Evolutionary conservation across 2,797 vertebrate genomes (phyloP).

Genomic region (Lacerta agilis): DNA sequence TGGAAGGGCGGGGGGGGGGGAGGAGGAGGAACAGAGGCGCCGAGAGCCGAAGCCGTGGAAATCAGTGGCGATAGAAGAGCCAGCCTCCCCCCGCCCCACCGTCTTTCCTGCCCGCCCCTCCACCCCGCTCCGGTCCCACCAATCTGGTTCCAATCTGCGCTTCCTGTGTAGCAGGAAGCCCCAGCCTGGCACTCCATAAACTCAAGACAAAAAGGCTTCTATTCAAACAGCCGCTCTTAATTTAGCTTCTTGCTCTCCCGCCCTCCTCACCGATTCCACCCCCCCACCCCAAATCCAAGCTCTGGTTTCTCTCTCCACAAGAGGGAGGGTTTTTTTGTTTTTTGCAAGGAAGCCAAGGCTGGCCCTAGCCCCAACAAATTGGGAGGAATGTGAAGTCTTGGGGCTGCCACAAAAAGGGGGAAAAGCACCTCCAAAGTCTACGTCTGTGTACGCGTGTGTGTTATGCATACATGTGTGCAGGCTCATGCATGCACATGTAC

Average conservation of each 20-base stretch:
- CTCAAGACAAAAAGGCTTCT: slow-evolving; percentile 83
- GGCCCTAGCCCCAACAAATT: not conserved
- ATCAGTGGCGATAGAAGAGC: not conserved
- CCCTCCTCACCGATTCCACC: not conserved
- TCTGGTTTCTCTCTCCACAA: slow-evolving; percentile 40
- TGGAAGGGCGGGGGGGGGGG: not conserved
- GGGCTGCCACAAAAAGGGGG: not conserved
- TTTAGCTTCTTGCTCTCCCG: slow-evolving; percentile 61
- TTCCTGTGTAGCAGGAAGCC: slow-evolving; percentile 88
- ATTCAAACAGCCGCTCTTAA: slow-evolving; percentile 71
- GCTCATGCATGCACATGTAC: not conserved
- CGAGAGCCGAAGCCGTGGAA: not conserved
- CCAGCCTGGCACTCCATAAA: slow-evolving; percentile 80
- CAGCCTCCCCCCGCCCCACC: slow-evolving; percentile 30
- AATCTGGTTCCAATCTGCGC: slow-evolving; percentile 88
- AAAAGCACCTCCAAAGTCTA: not conserved
- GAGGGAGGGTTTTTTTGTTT: slow-evolving; percentile 1
- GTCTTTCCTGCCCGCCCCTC: slow-evolving; percentile 56
- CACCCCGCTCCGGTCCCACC: slow-evolving; percentile 63
- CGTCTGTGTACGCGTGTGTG: not conserved
- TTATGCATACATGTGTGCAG: no score
- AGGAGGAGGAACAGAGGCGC: slow-evolving; percentile 11
- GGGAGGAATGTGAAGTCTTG: not conserved
- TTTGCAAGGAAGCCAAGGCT: slow-evolving; percentile 24
- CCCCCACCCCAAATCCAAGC: not conserved